Evolutionary conservation across 2,113 vertebrate genomes (phyloP), one percentile per base, ranked within the genome.

Genomic region (Ctenomys sociabilis): DNA sequence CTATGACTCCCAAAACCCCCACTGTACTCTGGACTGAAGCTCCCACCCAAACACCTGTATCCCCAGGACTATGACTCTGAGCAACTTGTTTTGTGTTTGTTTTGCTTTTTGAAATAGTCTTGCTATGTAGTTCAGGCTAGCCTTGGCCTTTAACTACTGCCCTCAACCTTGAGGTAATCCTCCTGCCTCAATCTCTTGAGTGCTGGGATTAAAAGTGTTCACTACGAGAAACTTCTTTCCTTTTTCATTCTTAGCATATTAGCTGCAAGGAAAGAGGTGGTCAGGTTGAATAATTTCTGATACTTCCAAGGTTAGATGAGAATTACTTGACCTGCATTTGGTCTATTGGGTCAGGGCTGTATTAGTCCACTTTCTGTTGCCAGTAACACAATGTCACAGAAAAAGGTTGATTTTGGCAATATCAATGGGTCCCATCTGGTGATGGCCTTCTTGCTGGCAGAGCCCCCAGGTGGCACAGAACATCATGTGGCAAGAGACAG

Each of bases 381-480:
- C 54, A 72, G 7, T 45, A 49, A 45, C 37, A 63, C 66, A 49
- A 32, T 82, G 86, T 40, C 57, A 73, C 40, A 73, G 92, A 59
- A 75, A 92, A 52, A 83, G 66, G 28, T 88, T 63, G 24, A 22
- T 32, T 93, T 88, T 73, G 85, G 52, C 77, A 94, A 89, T 13
- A 8, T 64, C 43, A 2, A 35, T 43, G 22, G 30, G 30, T 68
- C 35, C 14, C 59, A 45, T 54, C 81, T 77, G 87, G 30, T 28
- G 45, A 68, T 75, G 70, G 59, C 45, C 45, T 63, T 90, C 45
- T n/a, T 57, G 49, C 49, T 90, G 80, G 64, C 45, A 57, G 80
- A 78, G 68, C 54, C 57, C 66, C 61, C 43, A 52, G 70, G 87
- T 88, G 70, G 28, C 54, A 88, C 64, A 22, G 35, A 57, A 5